Base-by-base conservation (phyloP, 2,888 invertebrate species). In the Tinea trinotella region DNA sequence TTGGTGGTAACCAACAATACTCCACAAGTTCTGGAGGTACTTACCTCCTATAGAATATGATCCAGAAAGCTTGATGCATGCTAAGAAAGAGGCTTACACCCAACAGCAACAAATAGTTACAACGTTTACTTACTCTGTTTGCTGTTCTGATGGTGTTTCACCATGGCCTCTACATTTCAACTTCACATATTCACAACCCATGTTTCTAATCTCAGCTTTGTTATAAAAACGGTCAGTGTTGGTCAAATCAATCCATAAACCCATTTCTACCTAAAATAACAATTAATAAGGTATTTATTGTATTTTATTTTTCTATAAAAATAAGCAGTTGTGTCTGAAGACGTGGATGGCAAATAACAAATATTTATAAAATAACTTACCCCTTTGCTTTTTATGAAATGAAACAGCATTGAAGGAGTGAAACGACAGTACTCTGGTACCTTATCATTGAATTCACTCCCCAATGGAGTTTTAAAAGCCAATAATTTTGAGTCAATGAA, bases 191-290 rank as follows among this genome's bases (percentile, higher is more conserved):
- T 89, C 89, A 72, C 95, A 93, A 10, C 89, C 93, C 55, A 89
- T 82, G 1, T 88, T 82, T 67, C 95, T 95, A 18, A 99, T 88
- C 57, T 91, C 91, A n/a, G 85, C 74, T 59, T 92, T 93, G 65
- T 95, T 89, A 72, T 99, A 99, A 77, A 98, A 99, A 56, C 99
- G 88, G 58, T 88, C 90, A 0, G 99, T 99, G 68, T 98, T 97
- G 0, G 99, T 99, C 59, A 99, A 86, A 77, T 99, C 99, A 58
- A 99, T 92, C 96, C 99, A 97, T 18, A 99, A 75, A 0, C 99
- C 99, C 56, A 99, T 77, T 68, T 94, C 95, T 13, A 92, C 80
- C 95, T 96, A 70, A 71, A 46, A 19, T 15, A 2, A 40, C n/a
- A n/a, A n/a, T n/a, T n/a, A n/a, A n/a, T n/a, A n/a, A n/a, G n/a